A percentile compares a stretch with the other conserved stretches of the same genome.
Conservation (phyloP, 2,797 vertebrate species). For the Megalops cyprinoides region DNA sequence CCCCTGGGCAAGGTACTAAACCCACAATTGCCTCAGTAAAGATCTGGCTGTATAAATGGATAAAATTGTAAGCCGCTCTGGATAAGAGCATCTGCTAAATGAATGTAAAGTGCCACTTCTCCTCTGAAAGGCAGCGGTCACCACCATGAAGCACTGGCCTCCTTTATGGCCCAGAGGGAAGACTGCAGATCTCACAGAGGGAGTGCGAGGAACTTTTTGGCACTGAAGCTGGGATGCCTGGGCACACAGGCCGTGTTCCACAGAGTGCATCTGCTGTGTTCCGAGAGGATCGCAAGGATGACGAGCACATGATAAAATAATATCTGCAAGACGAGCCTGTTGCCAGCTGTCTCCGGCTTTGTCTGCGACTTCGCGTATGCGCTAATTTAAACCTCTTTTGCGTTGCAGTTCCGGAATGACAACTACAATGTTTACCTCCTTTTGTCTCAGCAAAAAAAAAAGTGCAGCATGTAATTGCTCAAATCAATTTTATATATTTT, state of each 20-base stretch:
- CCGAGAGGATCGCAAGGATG: not conserved
- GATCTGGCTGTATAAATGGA: no score
- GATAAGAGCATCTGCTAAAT: no score
- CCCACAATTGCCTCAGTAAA: no score
- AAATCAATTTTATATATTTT: constrained; percentile 26
- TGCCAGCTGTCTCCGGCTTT: not conserved
- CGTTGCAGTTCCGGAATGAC: not conserved
- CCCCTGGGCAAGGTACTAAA: no score
- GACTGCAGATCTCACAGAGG: no score
- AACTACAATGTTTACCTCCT: not conserved
- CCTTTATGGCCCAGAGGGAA: no score
- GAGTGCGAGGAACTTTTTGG: not conserved
- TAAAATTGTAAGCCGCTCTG: no score
- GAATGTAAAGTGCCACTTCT: no score
- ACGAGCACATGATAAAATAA: not conserved
- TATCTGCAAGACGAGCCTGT: not conserved
- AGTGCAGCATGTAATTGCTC: constrained; percentile 17
- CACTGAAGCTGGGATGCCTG: not conserved
- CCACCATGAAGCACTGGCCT: no score
- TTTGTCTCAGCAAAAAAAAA: constrained; percentile 23
- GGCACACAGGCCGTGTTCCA: not conserved
- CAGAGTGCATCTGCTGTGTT: not conserved
- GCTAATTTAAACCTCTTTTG: not conserved
- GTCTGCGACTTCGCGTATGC: not conserved
- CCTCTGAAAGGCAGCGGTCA: no score